Evolutionary conservation across 2,797 vertebrate genomes (phyloP), one percentile per base, ranked within the genome.

Genomic region (Sebastes umbrosus): DNA sequence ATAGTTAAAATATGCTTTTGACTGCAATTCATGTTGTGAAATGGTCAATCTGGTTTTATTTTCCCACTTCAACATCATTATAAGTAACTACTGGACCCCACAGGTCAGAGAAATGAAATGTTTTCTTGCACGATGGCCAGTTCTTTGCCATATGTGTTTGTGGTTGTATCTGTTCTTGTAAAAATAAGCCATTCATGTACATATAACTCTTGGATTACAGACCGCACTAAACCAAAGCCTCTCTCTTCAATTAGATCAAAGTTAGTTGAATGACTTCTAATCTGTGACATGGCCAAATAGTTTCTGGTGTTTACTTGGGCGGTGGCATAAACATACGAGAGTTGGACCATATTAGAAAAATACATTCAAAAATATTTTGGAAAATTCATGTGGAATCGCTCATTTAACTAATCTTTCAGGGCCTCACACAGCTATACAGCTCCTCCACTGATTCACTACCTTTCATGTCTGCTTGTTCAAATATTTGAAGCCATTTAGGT

Each of bases 31-130:
- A 32, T 24, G 22, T 39, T 34, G 46, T 88, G 43, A 85, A 80
- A 90, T 24, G 46, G 25, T 66, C 86, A 65, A 32, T 89, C 82
- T 83, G 58, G 52, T 88, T 90, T 93, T 79, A 88, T 80, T 88
- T 79, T 57, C 71, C 89, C 73, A 85, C 85, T 87, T 91, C 86
- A 87, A 74, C 72, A 72, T 86, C 82, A 76, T 88, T 84, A 80
- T 34, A 66, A 77, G 34, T 11, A 87, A 25, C 29, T 1, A 22
- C 39, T 43, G 31, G 25, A 83, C 69, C 78, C 14, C 62, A 60
- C 16, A 34, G 75, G 75, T 77, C 69, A 85, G 46, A 74, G 57
- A 66, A 68, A 76, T 0, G 7, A 77, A 20, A 75, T 54, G 16
- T 82, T 80, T 85, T 80, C n/a, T 57, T 62, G 6, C 66, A 74